phyloP scores from a whole-genome alignment of 2,113 vertebrate genomes.

The Cyanistes caeruleus region DNA sequence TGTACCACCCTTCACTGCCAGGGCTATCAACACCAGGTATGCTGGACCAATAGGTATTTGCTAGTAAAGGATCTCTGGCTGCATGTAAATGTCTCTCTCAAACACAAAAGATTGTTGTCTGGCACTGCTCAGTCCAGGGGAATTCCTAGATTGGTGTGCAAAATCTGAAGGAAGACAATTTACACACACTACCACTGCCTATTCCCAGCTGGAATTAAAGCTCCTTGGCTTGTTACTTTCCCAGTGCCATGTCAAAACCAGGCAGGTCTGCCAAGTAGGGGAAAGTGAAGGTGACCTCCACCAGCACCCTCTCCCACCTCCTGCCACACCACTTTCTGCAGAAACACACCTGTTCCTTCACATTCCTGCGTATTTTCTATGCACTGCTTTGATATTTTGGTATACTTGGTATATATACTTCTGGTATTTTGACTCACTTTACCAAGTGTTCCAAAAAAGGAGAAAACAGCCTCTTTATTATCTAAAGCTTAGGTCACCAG shows the following conservation, averaged over 20 bases:
- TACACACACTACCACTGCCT: not conserved
- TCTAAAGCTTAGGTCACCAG: not conserved
- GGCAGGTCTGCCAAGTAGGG: not conserved
- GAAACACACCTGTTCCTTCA: not conserved
- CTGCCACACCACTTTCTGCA: fast-evolving
- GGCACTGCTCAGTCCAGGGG: not conserved
- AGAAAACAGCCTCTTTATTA: not conserved
- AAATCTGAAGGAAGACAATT: not conserved
- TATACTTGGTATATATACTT: no score
- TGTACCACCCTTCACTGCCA: not conserved
- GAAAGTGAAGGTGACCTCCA: not conserved
- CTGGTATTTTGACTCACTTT: not conserved
- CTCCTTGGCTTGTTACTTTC: not conserved
- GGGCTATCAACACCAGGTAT: not conserved
- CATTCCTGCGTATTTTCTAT: not conserved
- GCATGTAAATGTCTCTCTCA: not conserved
- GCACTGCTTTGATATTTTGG: not conserved
- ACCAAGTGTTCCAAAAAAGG: not conserved
- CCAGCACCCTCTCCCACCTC: not conserved
- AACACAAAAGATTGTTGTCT: not conserved
- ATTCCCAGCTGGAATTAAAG: not conserved
- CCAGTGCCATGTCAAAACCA: not conserved
- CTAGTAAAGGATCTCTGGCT: not conserved
- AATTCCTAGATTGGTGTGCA: not conserved
- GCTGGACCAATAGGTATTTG: not conserved